Percentiles rank a stretch among this genome's conserved stretches.
phyloP scores from a whole-genome alignment of 2,888 invertebrate species.

The Oligia latruncula region DNA sequence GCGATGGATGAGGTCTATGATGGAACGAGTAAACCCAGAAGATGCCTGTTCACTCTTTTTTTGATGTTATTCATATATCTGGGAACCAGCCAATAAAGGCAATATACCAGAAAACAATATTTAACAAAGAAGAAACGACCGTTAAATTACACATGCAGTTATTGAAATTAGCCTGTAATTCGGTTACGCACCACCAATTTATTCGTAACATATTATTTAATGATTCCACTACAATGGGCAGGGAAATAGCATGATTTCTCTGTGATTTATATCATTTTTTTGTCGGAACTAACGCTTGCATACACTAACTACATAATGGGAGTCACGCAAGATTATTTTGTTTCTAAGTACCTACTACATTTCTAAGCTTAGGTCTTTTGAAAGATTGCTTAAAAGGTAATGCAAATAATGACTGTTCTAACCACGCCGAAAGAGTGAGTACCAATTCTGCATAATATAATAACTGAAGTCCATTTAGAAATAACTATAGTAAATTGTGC shows the following conservation, averaged over 20 bases:
- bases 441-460: background rate
- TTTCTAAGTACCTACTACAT: background rate
- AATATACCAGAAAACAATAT: background rate
- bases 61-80: background rate
- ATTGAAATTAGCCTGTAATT: slow-evolving; percentile 37
- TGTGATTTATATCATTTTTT: slow-evolving; percentile 44
- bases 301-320: slow-evolving; percentile 27
- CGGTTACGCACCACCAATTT: slow-evolving; percentile 43
- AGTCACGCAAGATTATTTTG: slow-evolving; percentile 30
- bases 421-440: background rate
- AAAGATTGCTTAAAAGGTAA: background rate
- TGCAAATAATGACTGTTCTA: background rate
- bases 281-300: slow-evolving; percentile 46
- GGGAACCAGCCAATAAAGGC: background rate
- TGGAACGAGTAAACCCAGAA: too few relatives aligned
- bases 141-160: slow-evolving; percentile 17
- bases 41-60: too few relatives aligned
- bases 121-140: background rate
- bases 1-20: too few relatives aligned
- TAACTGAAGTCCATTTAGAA: background rate
- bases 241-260: slow-evolving; percentile 42
- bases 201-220: slow-evolving; percentile 58
- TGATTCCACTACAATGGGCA: slow-evolving; percentile 34
- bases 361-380: background rate
- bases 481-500: too few relatives aligned